Evolutionary conservation across 1,140 invertebrate genomes (phyloP).

Genomic region (Planococcus citri): DNA sequence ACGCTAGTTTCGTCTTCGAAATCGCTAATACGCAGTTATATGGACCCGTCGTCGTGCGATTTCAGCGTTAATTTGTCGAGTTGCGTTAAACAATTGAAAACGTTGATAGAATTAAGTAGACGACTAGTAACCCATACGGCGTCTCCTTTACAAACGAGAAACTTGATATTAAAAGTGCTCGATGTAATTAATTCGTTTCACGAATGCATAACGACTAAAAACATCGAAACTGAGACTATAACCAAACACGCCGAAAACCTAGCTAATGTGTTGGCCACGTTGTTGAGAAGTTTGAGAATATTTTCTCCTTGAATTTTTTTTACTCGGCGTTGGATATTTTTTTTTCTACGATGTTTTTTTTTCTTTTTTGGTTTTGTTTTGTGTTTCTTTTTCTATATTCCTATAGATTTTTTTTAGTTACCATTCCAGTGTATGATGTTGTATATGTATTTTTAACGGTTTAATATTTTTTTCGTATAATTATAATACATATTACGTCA

Average conservation of each 20-base stretch:
- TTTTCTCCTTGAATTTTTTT: slow-evolving; percentile 51
- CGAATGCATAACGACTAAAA: slow-evolving; percentile 30
- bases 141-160: slow-evolving; percentile 61
- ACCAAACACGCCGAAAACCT: slow-evolving; percentile 63
- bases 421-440: not conserved
- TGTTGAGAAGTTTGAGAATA: slow-evolving; percentile 66
- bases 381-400: not conserved
- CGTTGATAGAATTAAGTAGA: slow-evolving; percentile 52
- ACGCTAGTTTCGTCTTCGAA: slow-evolving; percentile 72
- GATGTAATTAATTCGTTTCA: slow-evolving; percentile 29
- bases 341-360: too few species aligned
- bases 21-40: slow-evolving; percentile 51
- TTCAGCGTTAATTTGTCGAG: slow-evolving; percentile 49
- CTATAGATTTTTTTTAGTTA: not conserved
- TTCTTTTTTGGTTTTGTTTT: not conserved
- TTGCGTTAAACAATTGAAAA: slow-evolving; percentile 52
- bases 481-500: too few species aligned
- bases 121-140: slow-evolving; percentile 57
- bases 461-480: too few species aligned
- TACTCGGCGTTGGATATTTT: not conserved
- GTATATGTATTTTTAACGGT: too few species aligned
- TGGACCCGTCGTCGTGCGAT: slow-evolving; percentile 38
- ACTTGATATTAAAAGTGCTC: slow-evolving; percentile 59
- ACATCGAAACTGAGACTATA: slow-evolving; percentile 43
- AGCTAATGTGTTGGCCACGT: slow-evolving; percentile 62